These are phyloP conservation scores for Myotis pilosus DNA, from an alignment of 2,797 vertebrate genomes.

Conservation along the genomic window DNA sequence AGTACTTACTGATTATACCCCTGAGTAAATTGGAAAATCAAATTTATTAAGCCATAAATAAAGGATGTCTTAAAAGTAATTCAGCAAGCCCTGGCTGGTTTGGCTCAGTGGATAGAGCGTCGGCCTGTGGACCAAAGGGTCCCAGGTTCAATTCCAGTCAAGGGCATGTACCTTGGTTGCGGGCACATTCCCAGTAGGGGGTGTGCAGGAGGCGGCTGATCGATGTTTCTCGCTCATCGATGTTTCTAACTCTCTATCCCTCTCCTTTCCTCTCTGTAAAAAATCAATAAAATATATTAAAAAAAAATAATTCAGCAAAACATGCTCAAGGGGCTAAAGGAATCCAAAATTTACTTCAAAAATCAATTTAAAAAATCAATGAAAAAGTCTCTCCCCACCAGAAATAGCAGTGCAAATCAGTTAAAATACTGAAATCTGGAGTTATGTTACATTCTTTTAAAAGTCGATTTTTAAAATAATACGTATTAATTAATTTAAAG, in stretches of 20 bases:
- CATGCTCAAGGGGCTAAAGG: neutral
- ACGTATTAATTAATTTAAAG: conserved; percentile 32
- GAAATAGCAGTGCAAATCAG: neutral
- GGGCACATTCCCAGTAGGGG: no score
- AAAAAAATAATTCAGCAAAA: conserved; percentile 10
- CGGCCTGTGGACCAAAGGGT: no score
- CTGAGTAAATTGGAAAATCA: neutral
- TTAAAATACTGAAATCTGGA: conserved; percentile 8
- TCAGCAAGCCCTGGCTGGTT: neutral
- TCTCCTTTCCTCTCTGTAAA: no score
- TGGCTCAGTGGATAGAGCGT: no score
- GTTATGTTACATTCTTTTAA: neutral
- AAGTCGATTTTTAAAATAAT: neutral
- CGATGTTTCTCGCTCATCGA: no score
- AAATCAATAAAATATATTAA: no score
- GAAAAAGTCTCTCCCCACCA: neutral
- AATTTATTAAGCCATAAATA: neutral
- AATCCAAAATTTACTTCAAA: conserved; percentile 31
- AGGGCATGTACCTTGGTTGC: no score
- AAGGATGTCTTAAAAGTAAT: conserved; percentile 26
- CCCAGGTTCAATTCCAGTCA: no score
- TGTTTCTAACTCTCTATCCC: no score
- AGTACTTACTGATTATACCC: neutral
- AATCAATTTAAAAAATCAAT: neutral
- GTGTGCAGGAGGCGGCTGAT: no score